Evolutionary conservation across 1,140 invertebrate genomes (phyloP).

Genomic region (Pentalonia nigronervosa): DNA sequence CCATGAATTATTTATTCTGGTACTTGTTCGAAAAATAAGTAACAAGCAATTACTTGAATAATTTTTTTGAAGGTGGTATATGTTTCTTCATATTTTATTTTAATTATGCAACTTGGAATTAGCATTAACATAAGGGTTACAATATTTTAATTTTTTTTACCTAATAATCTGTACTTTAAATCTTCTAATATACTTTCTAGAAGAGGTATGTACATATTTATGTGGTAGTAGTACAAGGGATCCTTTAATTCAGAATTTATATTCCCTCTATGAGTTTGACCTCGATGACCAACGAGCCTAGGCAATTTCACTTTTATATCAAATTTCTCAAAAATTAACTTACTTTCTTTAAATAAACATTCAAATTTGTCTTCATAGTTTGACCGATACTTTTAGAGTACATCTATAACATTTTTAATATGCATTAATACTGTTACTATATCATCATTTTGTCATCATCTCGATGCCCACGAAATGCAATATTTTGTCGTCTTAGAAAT

Average conservation of each 20-base stretch:
- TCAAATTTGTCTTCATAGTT: background rate
- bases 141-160: background rate
- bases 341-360: background rate
- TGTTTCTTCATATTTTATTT: background rate
- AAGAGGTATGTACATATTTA: slow-evolving; percentile 23
- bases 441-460: slow-evolving; percentile 11
- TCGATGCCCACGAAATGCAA: background rate
- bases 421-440: background rate
- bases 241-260: background rate
- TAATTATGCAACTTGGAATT: slow-evolving; percentile 25
- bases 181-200: slow-evolving; percentile 23
- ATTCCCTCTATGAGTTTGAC: slow-evolving; percentile 17
- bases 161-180: slow-evolving; percentile 16
- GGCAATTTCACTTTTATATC: background rate
- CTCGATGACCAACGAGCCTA: background rate
- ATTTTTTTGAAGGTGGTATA: slow-evolving; percentile 8
- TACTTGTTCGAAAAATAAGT: slow-evolving; percentile 18
- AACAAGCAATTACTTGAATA: slow-evolving; percentile 25
- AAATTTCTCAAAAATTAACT: slow-evolving; percentile 5
- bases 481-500: background rate
- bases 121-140: background rate
- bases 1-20: background rate
- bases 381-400: background rate
- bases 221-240: background rate
- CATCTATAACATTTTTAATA: background rate